These are phyloP conservation scores for Sylvia atricapilla DNA, from an alignment of 2,113 vertebrate species.

Conservation along the genomic window DNA sequence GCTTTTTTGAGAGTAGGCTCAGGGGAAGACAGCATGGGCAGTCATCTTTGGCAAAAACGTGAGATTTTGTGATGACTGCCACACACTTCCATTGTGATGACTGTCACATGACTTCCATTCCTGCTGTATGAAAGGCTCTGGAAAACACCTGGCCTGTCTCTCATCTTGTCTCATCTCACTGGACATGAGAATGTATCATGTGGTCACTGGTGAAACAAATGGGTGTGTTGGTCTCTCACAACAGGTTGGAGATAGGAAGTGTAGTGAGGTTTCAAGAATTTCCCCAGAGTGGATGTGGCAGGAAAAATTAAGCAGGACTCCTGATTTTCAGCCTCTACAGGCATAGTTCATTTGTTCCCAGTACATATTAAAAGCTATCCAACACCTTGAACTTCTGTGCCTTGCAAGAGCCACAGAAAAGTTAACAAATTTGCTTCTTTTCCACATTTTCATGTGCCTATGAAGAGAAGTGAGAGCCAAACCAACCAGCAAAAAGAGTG, in stretches of 20 bases:
- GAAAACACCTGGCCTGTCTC: background rate
- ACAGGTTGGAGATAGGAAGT: background rate
- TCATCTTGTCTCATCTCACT: fast-evolving
- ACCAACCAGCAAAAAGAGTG: background rate
- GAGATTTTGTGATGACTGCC: background rate
- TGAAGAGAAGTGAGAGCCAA: background rate
- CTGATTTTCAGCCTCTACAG: background rate
- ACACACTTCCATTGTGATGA: background rate
- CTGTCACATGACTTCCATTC: background rate
- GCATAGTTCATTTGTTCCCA: background rate
- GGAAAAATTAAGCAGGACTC: background rate
- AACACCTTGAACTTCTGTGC: background rate
- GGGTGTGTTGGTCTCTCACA: fast-evolving
- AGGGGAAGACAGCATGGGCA: background rate
- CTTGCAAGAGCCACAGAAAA: background rate
- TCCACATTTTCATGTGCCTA: background rate
- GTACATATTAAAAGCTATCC: background rate
- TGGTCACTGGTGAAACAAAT: background rate
- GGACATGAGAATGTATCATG: background rate
- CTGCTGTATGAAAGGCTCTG: background rate
- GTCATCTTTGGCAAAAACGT: background rate
- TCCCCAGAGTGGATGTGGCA: background rate
- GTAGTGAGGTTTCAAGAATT: background rate
- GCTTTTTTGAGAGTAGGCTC: background rate
- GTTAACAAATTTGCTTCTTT: background rate